phyloP scores from a whole-genome alignment of 2,797 vertebrate genomes.

The Sandelia bainsii region DNA sequence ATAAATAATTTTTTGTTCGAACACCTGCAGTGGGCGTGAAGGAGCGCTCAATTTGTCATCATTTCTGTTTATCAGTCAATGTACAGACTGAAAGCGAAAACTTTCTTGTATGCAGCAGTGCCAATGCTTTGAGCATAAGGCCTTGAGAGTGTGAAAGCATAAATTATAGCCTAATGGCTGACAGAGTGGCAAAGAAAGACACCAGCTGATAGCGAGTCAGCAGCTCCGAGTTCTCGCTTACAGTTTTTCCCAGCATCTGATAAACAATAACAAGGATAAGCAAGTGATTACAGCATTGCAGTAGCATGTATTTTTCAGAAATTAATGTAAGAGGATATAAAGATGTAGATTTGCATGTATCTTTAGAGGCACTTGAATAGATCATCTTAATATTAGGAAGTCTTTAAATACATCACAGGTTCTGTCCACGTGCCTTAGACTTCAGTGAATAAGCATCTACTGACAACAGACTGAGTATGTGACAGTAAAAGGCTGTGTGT shows the following conservation, averaged over 20 bases:
- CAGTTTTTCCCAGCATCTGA: constrained; percentile 57
- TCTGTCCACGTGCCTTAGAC: constrained; percentile 4
- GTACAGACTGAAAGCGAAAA: constrained; percentile 65
- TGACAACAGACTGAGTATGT: not conserved
- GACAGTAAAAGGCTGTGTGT: not conserved
- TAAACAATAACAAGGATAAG: constrained; percentile 72
- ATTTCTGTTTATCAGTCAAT: constrained; percentile 67
- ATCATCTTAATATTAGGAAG: constrained; percentile 50
- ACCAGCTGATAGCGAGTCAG: constrained; percentile 62
- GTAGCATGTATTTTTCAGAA: constrained; percentile 22
- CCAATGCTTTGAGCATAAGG: constrained; percentile 34
- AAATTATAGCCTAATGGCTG: constrained; percentile 74
- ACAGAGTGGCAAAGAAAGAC: constrained; percentile 53
- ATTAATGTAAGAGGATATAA: constrained; percentile 62
- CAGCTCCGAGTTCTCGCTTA: constrained; percentile 44
- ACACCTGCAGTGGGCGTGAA: constrained; percentile 72
- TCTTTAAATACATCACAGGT: constrained; percentile 48
- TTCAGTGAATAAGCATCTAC: not conserved
- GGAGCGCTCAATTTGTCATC: constrained; percentile 54
- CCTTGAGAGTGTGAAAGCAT: constrained; percentile 65
- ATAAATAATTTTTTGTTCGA: constrained; percentile 49
- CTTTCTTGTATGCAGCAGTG: constrained; percentile 39
- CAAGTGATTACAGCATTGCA: constrained; percentile 61
- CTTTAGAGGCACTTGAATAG: constrained; percentile 37
- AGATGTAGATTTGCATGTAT: constrained; percentile 53